A percentile compares a stretch with the other conserved stretches of the same genome.
phyloP scores from a whole-genome alignment of 1,140 invertebrate species.

The Meteorus sp. region DNA sequence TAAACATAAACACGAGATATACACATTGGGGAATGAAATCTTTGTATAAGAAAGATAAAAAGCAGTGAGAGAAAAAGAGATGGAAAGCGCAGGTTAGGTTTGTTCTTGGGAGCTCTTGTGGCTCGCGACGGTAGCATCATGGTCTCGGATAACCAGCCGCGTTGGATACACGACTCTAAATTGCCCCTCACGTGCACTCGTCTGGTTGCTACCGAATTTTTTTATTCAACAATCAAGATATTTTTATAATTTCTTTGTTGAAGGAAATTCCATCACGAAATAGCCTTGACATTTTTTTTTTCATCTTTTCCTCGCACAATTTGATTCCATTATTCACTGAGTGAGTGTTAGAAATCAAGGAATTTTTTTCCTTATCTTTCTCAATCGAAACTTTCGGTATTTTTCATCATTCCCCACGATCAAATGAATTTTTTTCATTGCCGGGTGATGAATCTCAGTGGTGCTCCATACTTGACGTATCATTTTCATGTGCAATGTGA shows the following conservation, averaged over 20 bases:
- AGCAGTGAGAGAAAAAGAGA: constrained; percentile 1
- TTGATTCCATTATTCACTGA: no score
- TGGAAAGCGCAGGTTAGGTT: constrained; percentile 14
- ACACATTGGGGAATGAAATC: constrained; percentile 14
- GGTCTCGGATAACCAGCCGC: constrained; percentile 48
- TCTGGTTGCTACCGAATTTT: constrained; percentile 56
- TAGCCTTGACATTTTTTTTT: no score
- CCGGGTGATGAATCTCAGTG: no score
- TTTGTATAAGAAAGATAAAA: not conserved
- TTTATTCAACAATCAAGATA: constrained; percentile 46
- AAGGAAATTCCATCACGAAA: no score
- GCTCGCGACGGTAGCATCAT: constrained; percentile 50
- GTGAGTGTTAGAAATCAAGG: no score
- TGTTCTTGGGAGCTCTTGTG: constrained; percentile 20
- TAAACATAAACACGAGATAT: constrained; percentile 30
- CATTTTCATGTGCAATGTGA: no score
- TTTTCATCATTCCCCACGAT: no score
- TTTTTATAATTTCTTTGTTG: constrained; percentile 33
- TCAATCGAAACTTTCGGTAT: no score
- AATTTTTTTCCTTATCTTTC: no score
- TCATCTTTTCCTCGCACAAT: no score
- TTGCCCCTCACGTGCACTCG: constrained; percentile 44
- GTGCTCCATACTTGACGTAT: no score
- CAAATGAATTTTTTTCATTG: no score
- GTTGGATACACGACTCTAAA: constrained; percentile 49